Base-by-base conservation (phyloP, 2,113 vertebrate genomes). In the Menidia beryllina region DNA sequence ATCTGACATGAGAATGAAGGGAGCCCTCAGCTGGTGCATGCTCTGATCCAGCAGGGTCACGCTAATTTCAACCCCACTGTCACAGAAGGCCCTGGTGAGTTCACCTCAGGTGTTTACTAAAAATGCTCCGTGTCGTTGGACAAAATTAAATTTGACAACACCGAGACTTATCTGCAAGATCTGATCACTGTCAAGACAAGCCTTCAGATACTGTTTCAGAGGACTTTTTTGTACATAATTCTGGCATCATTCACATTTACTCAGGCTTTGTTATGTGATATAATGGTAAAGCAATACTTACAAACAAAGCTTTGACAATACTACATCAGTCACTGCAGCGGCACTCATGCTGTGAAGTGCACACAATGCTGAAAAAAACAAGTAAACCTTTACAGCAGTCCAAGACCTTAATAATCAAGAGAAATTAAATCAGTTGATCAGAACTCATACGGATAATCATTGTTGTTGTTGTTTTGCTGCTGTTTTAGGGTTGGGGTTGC, bases 31-130 rank as follows among this genome's bases (percentile, higher is more conserved):
- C 59, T 71, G 59, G 41, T 62, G 20, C 64, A 50, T 34, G 72
- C 70, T 87, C 76, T 62, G 77, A 81, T 87, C 41, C 56, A 24
- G 59, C 52, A 73, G 58, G 64, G 48, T 23, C 55, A 63, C 24
- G 79, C 72, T 71, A 24, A 77, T 85, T 80, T 75, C 52, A 36
- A 68, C 61, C 63, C 79, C 75, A 87, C 72, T 85, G 73, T 86
- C 51, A n/a, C 47, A 69, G 8, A 65, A 24, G 61, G 43, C 50
- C 36, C 59, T 61, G 64, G 47, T 64, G 39, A 64, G 79, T 57
- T 51, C 48, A 58, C 43, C 61, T 77, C 47, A 19, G 3, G 56
- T 83, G 51, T 72, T 83, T 62, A 62, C 66, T 38, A 41, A 56
- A 75, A 83, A 77, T n/a, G 26, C 59, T 67, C 69, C 21, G 27